Evolutionary conservation across 37 sponge, comb jelly and placozoan species (phyloP).

Genomic region (Chondrilla cf. caribensis): DNA sequence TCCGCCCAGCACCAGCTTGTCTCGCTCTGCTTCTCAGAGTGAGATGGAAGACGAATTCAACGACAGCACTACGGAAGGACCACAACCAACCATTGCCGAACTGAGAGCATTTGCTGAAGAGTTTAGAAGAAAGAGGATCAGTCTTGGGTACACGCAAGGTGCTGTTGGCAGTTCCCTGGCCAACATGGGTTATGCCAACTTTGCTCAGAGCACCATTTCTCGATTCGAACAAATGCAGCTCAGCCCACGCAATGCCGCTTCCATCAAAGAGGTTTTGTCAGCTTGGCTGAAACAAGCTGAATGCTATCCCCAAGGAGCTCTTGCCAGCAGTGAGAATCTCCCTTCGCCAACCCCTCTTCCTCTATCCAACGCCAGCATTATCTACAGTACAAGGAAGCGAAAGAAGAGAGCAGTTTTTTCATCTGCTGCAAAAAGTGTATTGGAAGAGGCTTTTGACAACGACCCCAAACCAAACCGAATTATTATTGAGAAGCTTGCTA

Average conservation of each 20-base stretch:
- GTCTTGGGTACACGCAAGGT: slow-evolving; percentile 79
- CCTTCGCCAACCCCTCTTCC: slow-evolving; percentile 33
- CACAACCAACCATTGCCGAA: slow-evolving; percentile 30
- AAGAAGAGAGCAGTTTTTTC: slow-evolving; percentile 86
- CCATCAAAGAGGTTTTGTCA: slow-evolving; percentile 67
- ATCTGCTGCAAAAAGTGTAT: slow-evolving; percentile 41
- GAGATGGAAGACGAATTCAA: neutral
- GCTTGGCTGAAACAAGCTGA: slow-evolving; percentile 70
- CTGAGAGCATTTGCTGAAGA: slow-evolving; percentile 79
- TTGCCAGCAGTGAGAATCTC: neutral
- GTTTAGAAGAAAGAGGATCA: slow-evolving; percentile 67
- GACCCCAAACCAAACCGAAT: slow-evolving; percentile 73
- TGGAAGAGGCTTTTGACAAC: slow-evolving; percentile 63
- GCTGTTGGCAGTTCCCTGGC: slow-evolving; percentile 76
- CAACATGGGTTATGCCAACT: slow-evolving; percentile 78
- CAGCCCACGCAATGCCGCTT: slow-evolving; percentile 77
- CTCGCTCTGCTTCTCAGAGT: neutral
- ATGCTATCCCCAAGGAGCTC: slow-evolving; percentile 18
- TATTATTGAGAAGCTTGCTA: slow-evolving; percentile 61
- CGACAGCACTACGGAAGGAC: neutral
- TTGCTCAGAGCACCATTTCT: slow-evolving; percentile 86
- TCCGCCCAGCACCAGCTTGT: neutral
- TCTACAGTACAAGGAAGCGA: slow-evolving; percentile 49
- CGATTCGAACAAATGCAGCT: slow-evolving; percentile 87
- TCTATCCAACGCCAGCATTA: neutral